A percentile compares a stretch with the other conserved stretches of the same genome.
phyloP scores from a whole-genome alignment of 1,140 invertebrate species.

The Listronotus bonariensis region DNA sequence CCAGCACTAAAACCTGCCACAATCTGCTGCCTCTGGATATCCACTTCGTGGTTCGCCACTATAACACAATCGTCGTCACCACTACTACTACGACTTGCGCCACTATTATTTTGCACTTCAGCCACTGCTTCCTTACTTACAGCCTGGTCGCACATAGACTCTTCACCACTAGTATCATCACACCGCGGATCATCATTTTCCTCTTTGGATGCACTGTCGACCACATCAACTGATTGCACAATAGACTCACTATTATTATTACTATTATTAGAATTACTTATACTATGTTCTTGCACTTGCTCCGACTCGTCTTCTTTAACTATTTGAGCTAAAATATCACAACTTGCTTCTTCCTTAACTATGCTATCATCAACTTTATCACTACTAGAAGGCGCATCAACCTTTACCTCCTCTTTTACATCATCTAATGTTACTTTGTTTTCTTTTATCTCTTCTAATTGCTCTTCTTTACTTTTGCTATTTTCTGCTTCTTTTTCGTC shows the following conservation, averaged over 20 bases:
- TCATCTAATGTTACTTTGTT: neutral
- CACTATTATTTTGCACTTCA: conserved; percentile 24
- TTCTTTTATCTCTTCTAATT: neutral
- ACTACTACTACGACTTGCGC: conserved; percentile 59
- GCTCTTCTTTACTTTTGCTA: neutral
- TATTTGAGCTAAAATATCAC: conserved; percentile 14
- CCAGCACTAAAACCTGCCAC: neutral
- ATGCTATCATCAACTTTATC: neutral
- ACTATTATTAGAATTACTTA: conserved; percentile 17
- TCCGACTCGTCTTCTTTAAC: conserved; percentile 15
- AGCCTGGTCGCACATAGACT: conserved; percentile 26
- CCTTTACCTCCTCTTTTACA: neutral
- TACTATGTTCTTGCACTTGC: conserved; percentile 25
- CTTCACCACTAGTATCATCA: conserved; percentile 13
- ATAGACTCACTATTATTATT: conserved; percentile 13
- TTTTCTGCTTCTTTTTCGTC: neutral
- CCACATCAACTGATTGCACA: conserved; percentile 25
- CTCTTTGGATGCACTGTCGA: conserved; percentile 1
- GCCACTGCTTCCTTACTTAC: conserved; percentile 6
- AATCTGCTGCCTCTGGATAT: neutral
- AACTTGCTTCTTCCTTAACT: conserved; percentile 8
- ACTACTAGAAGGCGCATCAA: neutral
- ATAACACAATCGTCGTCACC: conserved; percentile 62
- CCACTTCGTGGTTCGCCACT: conserved; percentile 48
- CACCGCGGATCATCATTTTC: conserved; percentile 27